A percentile compares a stretch with the other conserved stretches of the same genome.
phyloP scores from a whole-genome alignment of 1,140 invertebrate genomes.

The Heliconius eleuchia region DNA sequence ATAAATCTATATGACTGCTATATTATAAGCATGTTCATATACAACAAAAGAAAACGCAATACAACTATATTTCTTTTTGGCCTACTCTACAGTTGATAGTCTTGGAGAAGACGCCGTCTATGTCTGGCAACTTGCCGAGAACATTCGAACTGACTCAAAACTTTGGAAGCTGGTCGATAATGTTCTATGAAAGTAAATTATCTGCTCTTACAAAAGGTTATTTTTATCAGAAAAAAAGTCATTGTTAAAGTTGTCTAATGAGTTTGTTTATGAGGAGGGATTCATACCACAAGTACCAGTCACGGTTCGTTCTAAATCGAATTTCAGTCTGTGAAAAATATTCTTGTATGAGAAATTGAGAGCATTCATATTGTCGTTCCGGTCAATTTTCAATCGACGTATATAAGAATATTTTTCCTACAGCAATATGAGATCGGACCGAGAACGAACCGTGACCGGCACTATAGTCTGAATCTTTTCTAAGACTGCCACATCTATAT shows the following conservation, averaged over 20 bases:
- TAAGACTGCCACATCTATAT: neutral
- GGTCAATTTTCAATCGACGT: no score
- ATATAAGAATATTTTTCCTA: no score
- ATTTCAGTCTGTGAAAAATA: no score
- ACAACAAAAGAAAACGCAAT: neutral
- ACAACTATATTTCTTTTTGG: neutral
- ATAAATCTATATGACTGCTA: no score
- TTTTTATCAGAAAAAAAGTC: neutral
- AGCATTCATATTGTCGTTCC: no score
- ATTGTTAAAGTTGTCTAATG: neutral
- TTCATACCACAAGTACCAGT: no score
- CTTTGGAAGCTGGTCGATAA: constrained; percentile 1
- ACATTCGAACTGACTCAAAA: neutral
- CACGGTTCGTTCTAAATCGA: no score
- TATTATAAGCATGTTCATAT: neutral
- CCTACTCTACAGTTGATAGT: neutral
- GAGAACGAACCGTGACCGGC: no score
- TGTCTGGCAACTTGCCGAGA: neutral
- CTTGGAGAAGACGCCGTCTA: neutral
- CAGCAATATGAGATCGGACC: no score
- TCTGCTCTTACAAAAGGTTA: neutral
- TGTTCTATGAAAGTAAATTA: neutral
- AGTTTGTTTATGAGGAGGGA: neutral
- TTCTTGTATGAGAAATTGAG: no score
- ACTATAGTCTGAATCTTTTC: no score